Conservation (phyloP, 2,888 invertebrate genomes). For the Cylindroiulus punctatus region DNA sequence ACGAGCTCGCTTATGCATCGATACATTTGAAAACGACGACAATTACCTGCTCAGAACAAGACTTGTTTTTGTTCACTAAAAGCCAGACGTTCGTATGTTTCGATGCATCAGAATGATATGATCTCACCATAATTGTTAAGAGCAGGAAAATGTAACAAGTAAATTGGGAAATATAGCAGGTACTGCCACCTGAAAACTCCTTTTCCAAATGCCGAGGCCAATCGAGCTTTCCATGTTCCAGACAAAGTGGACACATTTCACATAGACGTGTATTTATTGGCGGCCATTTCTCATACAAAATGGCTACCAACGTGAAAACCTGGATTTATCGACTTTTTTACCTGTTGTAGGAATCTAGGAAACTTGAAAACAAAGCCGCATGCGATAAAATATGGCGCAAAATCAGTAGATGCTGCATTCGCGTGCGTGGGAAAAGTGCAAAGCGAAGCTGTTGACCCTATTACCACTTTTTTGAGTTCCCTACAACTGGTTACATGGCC, state of each 20-base stretch:
- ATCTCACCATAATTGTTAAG: too few relatives aligned
- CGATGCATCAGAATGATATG: too few relatives aligned
- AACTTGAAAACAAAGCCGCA: not conserved
- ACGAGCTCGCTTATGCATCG: too few relatives aligned
- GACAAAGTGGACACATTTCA: not conserved
- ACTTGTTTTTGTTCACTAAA: too few relatives aligned
- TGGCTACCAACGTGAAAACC: not conserved
- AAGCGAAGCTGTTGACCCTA: conserved; percentile 28
- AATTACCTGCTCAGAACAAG: too few relatives aligned
- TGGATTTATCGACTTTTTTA: not conserved
- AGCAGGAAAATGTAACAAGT: too few relatives aligned
- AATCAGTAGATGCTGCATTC: not conserved
- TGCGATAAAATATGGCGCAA: not conserved
- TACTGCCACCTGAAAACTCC: too few relatives aligned
- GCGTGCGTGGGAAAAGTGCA: not conserved
- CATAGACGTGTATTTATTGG: not conserved
- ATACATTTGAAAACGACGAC: too few relatives aligned
- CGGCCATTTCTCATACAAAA: not conserved
- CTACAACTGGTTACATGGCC: conserved; percentile 26
- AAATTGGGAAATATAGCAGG: too few relatives aligned
- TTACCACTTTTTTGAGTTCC: not conserved
- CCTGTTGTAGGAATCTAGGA: not conserved
- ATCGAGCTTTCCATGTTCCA: not conserved
- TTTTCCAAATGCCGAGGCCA: too few relatives aligned
- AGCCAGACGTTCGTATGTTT: too few relatives aligned